Evolutionary conservation across 1,140 invertebrate species (phyloP).

Genomic region (Orius insidiosus): DNA sequence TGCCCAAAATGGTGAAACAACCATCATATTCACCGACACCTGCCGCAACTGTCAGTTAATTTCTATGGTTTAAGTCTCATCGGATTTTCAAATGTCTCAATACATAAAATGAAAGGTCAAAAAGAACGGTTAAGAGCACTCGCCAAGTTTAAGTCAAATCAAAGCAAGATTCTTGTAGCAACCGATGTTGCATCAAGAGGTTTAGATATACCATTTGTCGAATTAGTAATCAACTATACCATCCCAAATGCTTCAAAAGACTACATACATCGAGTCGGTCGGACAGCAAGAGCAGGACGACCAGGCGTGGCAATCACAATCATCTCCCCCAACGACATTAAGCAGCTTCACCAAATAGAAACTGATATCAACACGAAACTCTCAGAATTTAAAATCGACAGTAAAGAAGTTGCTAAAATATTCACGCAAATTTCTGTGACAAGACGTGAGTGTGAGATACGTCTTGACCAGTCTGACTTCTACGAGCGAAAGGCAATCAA

Average conservation of each 20-base stretch:
- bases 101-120: constrained; percentile 75
- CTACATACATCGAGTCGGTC: constrained; percentile 92
- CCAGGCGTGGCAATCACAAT: constrained; percentile 74
- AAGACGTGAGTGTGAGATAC: constrained; percentile 76
- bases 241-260: constrained; percentile 78
- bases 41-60: constrained; percentile 78
- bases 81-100: constrained; percentile 68
- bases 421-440: constrained; percentile 82
- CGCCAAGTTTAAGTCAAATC: constrained; percentile 70
- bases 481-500: constrained; percentile 76
- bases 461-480: constrained; percentile 79
- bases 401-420: constrained; percentile 70
- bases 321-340: constrained; percentile 80
- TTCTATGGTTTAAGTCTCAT: constrained; percentile 69
- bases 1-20: constrained; percentile 49
- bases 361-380: constrained; percentile 66
- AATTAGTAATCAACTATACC: constrained; percentile 87
- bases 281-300: constrained; percentile 92
- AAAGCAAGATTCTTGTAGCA: constrained; percentile 73
- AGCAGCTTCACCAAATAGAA: constrained; percentile 67
- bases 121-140: constrained; percentile 59
- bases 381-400: constrained; percentile 65
- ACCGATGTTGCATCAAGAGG: constrained; percentile 92
- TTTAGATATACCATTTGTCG: constrained; percentile 71
- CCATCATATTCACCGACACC: constrained; percentile 85